phyloP scores from a whole-genome alignment of 2,888 invertebrate species.

The Nasonia oneida region DNA sequence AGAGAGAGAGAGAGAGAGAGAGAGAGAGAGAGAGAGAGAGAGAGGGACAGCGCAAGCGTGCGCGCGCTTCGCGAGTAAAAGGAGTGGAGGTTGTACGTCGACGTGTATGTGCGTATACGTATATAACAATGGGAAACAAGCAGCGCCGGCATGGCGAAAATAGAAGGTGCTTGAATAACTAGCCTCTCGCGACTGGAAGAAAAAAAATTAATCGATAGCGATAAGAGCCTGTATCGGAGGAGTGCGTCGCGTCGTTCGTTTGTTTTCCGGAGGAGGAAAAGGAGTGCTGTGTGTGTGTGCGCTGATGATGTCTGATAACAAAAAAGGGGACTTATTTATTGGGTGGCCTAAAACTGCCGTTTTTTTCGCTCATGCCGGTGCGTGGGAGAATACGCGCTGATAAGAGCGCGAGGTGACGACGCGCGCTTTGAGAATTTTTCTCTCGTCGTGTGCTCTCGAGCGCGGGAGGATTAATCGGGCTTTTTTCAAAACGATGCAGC shows the following conservation, averaged over 20 bases:
- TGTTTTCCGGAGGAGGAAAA: neutral
- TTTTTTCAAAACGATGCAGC: neutral
- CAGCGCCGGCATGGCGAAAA: slow-evolving; percentile 5
- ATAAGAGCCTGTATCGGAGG: neutral
- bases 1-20: slow-evolving; percentile 28
- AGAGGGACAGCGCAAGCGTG: slow-evolving; percentile 40
- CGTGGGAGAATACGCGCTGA: neutral
- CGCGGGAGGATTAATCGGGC: neutral
- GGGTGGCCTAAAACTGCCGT: neutral
- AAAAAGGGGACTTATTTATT: neutral
- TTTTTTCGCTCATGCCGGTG: neutral
- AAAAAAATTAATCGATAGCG: slow-evolving; percentile 38
- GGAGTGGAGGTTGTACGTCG: neutral
- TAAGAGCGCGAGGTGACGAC: neutral
- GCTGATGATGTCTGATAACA: neutral
- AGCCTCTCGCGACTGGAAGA: neutral
- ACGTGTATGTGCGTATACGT: neutral
- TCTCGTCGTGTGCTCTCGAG: too few relatives aligned
- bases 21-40: slow-evolving; percentile 13
- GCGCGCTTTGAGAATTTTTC: too few relatives aligned
- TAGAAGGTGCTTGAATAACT: slow-evolving; percentile 22
- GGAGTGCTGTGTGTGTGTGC: neutral
- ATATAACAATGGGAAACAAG: neutral
- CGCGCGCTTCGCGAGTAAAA: neutral
- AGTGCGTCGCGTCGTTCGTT: neutral